These are phyloP conservation scores for Dendrolimus kikuchii DNA, from an alignment of 1,140 invertebrate species.

Conservation along the genomic window DNA sequence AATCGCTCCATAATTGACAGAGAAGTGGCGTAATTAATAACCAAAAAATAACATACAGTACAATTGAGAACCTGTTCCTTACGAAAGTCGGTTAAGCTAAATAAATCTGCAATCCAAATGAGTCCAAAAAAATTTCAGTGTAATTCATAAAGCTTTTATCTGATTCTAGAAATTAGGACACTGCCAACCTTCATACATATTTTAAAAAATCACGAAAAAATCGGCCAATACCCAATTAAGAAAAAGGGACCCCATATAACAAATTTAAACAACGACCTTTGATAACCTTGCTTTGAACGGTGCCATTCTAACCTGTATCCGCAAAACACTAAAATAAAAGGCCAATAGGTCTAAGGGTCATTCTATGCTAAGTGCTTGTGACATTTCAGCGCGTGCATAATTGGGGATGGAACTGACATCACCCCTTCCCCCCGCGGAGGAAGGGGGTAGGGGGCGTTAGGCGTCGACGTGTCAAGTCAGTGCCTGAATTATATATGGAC, in stretches of 20 bases:
- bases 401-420: slow-evolving; percentile 55
- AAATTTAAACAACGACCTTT: background rate
- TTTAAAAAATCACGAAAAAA: no score
- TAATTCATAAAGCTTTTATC: no score
- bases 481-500: slow-evolving; percentile 58
- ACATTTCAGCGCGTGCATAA: slow-evolving; percentile 65
- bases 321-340: slow-evolving; percentile 53
- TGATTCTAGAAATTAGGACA: no score
- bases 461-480: slow-evolving; percentile 64
- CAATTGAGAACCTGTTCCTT: no score
- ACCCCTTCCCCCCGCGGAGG: slow-evolving; percentile 15
- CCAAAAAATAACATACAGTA: no score
- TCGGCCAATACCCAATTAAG: no score
- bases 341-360: slow-evolving; percentile 69
- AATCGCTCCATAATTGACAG: no score
- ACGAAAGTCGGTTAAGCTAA: no score
- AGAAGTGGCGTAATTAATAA: no score
- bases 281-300: slow-evolving; percentile 19
- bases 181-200: no score
- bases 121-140: no score
- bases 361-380: slow-evolving; percentile 50
- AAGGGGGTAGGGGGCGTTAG: slow-evolving; percentile 23
- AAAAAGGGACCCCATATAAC: background rate
- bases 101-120: no score
- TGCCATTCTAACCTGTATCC: slow-evolving; percentile 40